Percentiles rank a stretch among this genome's conserved stretches.
Evolutionary conservation across 2,888 invertebrate genomes (phyloP).

Genomic region (Galeopsomyia nigrocyanea): DNA sequence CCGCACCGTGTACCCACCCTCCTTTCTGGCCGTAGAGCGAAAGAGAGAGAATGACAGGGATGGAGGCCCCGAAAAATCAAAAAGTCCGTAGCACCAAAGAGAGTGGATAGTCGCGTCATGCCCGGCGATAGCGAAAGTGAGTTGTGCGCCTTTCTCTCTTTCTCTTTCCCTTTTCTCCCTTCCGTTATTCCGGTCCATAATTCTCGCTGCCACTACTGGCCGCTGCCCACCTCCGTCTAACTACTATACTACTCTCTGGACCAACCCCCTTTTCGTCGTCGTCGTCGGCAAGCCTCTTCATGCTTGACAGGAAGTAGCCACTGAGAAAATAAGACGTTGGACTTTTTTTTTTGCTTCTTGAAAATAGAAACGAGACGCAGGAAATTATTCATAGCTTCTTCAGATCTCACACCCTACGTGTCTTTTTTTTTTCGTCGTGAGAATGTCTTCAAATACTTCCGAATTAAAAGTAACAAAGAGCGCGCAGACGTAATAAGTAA

Average conservation of each 20-base stretch:
- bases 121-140: slow-evolving; percentile 5
- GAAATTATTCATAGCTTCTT: no score
- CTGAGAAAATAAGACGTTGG: slow-evolving; percentile 54
- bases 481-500: no score
- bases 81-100: slow-evolving; percentile 33
- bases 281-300: slow-evolving; percentile 42
- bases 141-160: slow-evolving; percentile 19
- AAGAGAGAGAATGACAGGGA: slow-evolving; percentile 34
- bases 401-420: no score
- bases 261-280: slow-evolving; percentile 52
- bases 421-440: slow-evolving; percentile 24
- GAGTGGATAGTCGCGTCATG: slow-evolving; percentile 44
- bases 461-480: no score
- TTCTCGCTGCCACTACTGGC: slow-evolving; percentile 52
- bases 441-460: not conserved
- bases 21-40: slow-evolving; percentile 18
- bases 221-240: slow-evolving; percentile 50
- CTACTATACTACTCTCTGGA: slow-evolving; percentile 36
- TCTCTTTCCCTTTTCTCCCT: slow-evolving; percentile 52
- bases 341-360: slow-evolving; percentile 16
- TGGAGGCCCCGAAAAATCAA: no score
- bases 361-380: no score
- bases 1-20: slow-evolving; percentile 35
- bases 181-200: slow-evolving; percentile 52
- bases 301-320: slow-evolving; percentile 48